Evolutionary conservation across 2,797 vertebrate species (phyloP).

Genomic region (Acrocephalus scirpaceus): DNA sequence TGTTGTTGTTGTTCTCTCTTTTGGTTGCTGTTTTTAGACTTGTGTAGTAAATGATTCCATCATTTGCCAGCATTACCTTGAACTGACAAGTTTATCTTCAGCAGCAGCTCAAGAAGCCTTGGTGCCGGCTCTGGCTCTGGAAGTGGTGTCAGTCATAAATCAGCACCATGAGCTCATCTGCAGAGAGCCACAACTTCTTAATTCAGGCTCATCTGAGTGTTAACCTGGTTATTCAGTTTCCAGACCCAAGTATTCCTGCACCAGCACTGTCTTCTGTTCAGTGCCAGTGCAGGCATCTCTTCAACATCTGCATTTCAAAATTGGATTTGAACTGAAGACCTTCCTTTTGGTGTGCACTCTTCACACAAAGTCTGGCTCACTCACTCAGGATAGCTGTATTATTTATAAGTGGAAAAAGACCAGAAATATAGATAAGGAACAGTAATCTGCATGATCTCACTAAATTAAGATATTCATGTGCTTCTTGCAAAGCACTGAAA

Average conservation of each 20-base stretch:
- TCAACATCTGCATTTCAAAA: neutral
- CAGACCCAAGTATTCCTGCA: neutral
- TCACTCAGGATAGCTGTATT: neutral
- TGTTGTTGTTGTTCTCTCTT: neutral
- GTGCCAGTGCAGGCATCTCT: neutral
- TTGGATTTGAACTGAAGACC: neutral
- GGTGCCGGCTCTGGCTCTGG: rapidly evolving
- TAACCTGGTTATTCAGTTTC: neutral
- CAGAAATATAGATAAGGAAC: neutral
- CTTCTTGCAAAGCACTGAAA: neutral
- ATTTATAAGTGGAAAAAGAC: neutral
- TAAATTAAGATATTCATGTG: neutral
- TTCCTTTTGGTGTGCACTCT: neutral
- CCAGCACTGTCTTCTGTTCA: neutral
- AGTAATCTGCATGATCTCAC: neutral
- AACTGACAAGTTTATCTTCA: neutral
- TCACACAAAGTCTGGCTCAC: neutral
- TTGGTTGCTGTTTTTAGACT: neutral
- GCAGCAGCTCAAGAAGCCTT: neutral
- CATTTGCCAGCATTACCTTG: slow-evolving; percentile 16
- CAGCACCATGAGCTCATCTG: neutral
- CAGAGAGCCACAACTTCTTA: neutral
- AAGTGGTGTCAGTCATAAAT: neutral
- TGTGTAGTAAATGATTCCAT: neutral
- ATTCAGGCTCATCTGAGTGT: neutral